Base-by-base conservation (phyloP, 2,888 invertebrate genomes). In the Euproctis similis region DNA sequence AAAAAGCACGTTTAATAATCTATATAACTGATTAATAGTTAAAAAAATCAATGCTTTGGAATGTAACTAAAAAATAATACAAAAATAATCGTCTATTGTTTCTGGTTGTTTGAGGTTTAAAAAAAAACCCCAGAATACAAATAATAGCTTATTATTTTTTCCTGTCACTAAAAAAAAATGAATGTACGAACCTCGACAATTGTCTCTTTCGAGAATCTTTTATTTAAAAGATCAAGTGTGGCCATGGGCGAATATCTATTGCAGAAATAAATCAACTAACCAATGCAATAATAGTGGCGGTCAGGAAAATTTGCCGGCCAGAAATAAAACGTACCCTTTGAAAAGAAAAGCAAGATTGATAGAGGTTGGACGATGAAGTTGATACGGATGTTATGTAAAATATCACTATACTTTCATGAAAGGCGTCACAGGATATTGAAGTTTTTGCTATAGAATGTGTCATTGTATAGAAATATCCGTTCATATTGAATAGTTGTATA, bases 291-390 rank as follows among this genome's bases (percentile, higher is more conserved):
- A 59, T 59, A 52, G 59, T 53, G 49, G 53, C 54, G 46, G 49
- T 42, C 43, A 51, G 61, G 60, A 59, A 53, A 55, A 56, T 57
- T 57, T 49, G 48, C 46, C 42, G 50, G 40, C 39, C 31, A 44
- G 38, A 47, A 57, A 70, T 70, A 67, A 73, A 75, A 73, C 69
- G 59, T 65, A 68, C 68, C 31, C 65, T 34, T 54, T 59, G 60
- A 55, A 68, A 66, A 70, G 60, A 62, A 72, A 75, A 76, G 71
- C 67, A 75, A 75, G 78, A 78, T 77, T 72, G 76, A 78, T 78
- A 59, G 67, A 38, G 47, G 47, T 72, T 72, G 64, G 76, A 69
- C 44, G 51, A 56, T 51, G 54, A 70, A 74, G 67, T 75, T 71
- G 8, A n/a, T 39, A 43, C 36, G 39, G 33, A 31, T 27, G 12